Evolutionary conservation across 2,113 vertebrate species (phyloP).

Genomic region (Excalfactoria chinensis): DNA sequence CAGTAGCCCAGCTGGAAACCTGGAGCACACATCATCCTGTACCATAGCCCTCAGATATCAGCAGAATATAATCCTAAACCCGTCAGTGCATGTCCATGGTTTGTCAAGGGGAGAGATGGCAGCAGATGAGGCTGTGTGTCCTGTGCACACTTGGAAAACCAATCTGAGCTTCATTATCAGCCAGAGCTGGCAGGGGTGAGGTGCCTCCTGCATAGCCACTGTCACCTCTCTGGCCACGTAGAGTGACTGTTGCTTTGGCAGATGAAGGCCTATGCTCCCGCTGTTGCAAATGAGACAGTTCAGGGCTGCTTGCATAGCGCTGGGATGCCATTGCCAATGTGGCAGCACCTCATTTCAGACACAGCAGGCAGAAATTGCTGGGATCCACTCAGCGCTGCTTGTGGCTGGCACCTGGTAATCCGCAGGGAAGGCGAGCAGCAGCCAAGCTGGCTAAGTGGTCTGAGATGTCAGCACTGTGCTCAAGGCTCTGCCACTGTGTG

Average conservation of each 20-base stretch:
- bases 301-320: background rate
- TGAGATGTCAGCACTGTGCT: background rate
- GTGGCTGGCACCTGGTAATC: rapidly evolving
- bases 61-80: background rate
- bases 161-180: background rate
- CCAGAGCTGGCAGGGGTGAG: background rate
- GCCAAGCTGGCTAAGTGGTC: background rate
- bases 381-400: background rate
- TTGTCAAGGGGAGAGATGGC: background rate
- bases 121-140: background rate
- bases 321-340: rapidly evolving
- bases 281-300: background rate
- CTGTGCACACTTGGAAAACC: background rate
- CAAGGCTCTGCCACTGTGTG: rapidly evolving
- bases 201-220: background rate
- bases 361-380: background rate
- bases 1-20: background rate
- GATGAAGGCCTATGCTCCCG: rapidly evolving
- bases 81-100: background rate
- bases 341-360: background rate
- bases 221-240: background rate
- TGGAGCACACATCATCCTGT: background rate
- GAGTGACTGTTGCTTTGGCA: background rate
- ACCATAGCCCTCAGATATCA: background rate
- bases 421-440: rapidly evolving